Evolutionary conservation across 2,888 invertebrate species (phyloP), one percentile per base, ranked within the genome.

Genomic region (Habrosyne pyritoides): DNA sequence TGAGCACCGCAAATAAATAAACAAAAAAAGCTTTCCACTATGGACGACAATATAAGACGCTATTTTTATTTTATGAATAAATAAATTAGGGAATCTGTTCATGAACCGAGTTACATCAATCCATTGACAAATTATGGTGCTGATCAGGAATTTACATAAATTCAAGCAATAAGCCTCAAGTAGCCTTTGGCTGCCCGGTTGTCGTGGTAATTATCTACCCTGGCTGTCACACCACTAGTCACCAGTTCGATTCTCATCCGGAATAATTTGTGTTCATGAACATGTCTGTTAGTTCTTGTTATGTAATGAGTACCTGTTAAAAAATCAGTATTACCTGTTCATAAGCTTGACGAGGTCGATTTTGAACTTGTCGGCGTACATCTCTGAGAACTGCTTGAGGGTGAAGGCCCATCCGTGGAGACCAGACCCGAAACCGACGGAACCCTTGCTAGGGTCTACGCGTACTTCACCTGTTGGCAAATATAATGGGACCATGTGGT

Each of bases 331-430:
- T 70, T 69, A 93, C 93, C 92, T 93, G 94, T 97, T 98, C 99
- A 99, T 99, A 79, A 99, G 95, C 89, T 99, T 99, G 71, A 96
- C 97, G 53, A 96, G 96, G 89, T 99, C 98, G 69, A 99, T 98
- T 93, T 99, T 98, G 95, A 99, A 99, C 93, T 99, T 99, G 85
- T 97, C 97, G 30, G 99, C 97, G 86, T 99, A 99, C 97, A 99
- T 98, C 93, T 99, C 99, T 51, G 99, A 94, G 94, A 99, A 99
- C 94, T 99, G 99, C 94, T 99, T 99, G 69, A 99, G 95, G 64
- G 99, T 99, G 93, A 99, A 99, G 53, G 99, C 99, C 99, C 99
- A 99, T 66, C 99, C 99, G 89, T 99, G 99, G 64, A 99, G 97
- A 79, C 99, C 99, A 24, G 99, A 99, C 63, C 99, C 99, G 89